These are phyloP conservation scores for Andrena marginata DNA, from an alignment of 2,888 invertebrate genomes.

Conservation along the genomic window DNA sequence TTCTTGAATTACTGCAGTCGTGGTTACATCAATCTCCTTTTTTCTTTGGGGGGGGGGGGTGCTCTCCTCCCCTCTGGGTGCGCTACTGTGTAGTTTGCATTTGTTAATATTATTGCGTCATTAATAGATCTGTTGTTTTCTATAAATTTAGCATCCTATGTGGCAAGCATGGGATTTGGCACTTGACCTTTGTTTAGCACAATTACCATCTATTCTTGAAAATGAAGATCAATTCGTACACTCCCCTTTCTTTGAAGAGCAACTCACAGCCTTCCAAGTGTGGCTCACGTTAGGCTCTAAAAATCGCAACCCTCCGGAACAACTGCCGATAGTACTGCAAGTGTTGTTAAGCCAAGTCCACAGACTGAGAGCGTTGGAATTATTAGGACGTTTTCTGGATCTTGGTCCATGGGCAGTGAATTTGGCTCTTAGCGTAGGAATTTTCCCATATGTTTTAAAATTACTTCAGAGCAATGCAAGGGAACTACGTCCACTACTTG, in stretches of 20 bases:
- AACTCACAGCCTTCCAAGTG: constrained; percentile 98
- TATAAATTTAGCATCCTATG: constrained; percentile 90
- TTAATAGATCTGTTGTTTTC: constrained; percentile 5
- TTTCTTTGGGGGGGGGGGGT: too few species aligned
- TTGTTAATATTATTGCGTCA: background rate
- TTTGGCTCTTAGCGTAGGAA: constrained; percentile 97
- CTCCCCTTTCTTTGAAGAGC: constrained; percentile 98
- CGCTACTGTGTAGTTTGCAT: background rate
- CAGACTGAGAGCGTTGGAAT: constrained; percentile 96
- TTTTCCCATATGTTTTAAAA: constrained; percentile 99
- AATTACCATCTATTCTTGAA: constrained; percentile 92
- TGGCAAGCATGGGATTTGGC: constrained; percentile 99
- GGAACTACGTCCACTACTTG: constrained; percentile 96
- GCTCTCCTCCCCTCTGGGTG: too few species aligned
- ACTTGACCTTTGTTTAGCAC: constrained; percentile 96
- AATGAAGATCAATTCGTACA: constrained; percentile 89
- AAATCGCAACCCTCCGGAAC: constrained; percentile 95
- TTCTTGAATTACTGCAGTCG: too few species aligned
- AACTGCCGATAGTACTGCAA: constrained; percentile 98
- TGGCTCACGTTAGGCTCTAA: constrained; percentile 94
- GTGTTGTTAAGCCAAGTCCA: constrained; percentile 93
- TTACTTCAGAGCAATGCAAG: constrained; percentile 97
- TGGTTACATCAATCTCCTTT: too few species aligned
- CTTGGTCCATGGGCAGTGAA: constrained; percentile 98
- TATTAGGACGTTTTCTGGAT: constrained; percentile 97